These are phyloP conservation scores for Amiota mariae DNA, from an alignment of 2,888 invertebrate species.

Conservation along the genomic window DNA sequence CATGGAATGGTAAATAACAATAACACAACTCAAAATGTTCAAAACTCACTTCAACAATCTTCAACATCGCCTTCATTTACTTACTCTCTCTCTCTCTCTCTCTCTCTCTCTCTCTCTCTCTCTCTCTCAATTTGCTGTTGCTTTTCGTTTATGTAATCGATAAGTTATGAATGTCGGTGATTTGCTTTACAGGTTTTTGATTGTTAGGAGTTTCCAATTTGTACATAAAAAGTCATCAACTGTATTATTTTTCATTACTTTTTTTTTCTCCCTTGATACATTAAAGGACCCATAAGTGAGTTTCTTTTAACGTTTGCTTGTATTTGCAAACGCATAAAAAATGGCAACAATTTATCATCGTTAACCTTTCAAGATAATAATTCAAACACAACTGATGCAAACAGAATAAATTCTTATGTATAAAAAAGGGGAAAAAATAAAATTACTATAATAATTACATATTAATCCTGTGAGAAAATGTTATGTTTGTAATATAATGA, in stretches of 20 bases:
- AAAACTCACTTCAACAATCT: no score
- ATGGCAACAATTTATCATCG: not conserved
- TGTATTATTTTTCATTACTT: no score
- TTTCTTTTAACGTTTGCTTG: no score
- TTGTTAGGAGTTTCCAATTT: not conserved
- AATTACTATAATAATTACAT: conserved; percentile 4
- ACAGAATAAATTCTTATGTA: conserved; percentile 8
- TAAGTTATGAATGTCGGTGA: not conserved
- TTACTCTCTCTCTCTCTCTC: not conserved
- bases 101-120: not conserved
- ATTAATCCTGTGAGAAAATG: conserved; percentile 5
- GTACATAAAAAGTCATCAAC: no score
- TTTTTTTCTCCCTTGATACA: no score
- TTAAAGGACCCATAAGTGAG: no score
- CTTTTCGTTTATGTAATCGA: not conserved
- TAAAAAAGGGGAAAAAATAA: not conserved
- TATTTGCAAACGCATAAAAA: not conserved
- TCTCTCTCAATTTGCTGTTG: not conserved
- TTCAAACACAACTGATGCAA: conserved; percentile 16
- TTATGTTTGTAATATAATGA: conserved; percentile 3
- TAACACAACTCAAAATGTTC: no score
- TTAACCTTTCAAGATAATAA: not conserved
- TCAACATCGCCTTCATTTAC: not conserved
- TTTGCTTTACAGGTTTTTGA: not conserved
- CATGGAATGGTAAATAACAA: no score